A percentile compares a stretch with the other conserved stretches of the same genome.
Evolutionary conservation across 92 coral and sea anemone species (phyloP).

Genomic region (Desmophyllum pertusum): DNA sequence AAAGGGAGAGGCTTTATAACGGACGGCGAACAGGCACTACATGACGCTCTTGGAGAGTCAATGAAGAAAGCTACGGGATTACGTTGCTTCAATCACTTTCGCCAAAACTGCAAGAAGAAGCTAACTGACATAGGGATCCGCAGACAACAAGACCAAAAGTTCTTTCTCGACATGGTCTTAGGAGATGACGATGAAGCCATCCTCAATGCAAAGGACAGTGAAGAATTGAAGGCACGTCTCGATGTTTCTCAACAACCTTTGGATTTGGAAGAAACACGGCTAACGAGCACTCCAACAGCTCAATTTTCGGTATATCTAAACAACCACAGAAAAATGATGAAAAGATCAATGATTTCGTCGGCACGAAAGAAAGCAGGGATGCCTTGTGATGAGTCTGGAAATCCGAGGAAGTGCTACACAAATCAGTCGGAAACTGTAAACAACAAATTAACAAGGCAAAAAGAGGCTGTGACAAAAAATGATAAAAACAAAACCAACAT

Average conservation of each 20-base stretch:
- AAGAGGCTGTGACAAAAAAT: too few species aligned
- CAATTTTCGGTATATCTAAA: not conserved
- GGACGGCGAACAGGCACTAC: slow-evolving; percentile 57
- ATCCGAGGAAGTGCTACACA: slow-evolving; percentile 18
- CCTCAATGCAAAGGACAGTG: slow-evolving; percentile 35
- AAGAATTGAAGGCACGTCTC: slow-evolving; percentile 25
- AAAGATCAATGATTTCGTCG: not conserved
- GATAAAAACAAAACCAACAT: too few species aligned
- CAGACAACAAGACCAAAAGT: slow-evolving; percentile 45
- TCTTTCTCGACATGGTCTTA: slow-evolving; percentile 47
- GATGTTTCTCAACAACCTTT: slow-evolving; percentile 23
- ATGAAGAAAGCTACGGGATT: slow-evolving; percentile 45
- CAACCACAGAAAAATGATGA: not conserved
- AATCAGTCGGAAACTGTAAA: slow-evolving; percentile 36
- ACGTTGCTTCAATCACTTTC: too few species aligned
- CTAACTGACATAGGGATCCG: slow-evolving; percentile 22
- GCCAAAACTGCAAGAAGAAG: slow-evolving; percentile 43
- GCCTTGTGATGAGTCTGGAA: slow-evolving; percentile 10
- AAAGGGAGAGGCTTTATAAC: slow-evolving; percentile 51
- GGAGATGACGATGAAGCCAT: slow-evolving; percentile 34
- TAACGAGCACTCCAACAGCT: not conserved
- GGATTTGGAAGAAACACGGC: slow-evolving; percentile 21
- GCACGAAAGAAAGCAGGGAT: slow-evolving; percentile 23
- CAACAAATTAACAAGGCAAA: too few species aligned
- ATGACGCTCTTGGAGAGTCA: slow-evolving; percentile 38